Conservation (phyloP, 2,113 vertebrate species). For the Carassius carassius region DNA sequence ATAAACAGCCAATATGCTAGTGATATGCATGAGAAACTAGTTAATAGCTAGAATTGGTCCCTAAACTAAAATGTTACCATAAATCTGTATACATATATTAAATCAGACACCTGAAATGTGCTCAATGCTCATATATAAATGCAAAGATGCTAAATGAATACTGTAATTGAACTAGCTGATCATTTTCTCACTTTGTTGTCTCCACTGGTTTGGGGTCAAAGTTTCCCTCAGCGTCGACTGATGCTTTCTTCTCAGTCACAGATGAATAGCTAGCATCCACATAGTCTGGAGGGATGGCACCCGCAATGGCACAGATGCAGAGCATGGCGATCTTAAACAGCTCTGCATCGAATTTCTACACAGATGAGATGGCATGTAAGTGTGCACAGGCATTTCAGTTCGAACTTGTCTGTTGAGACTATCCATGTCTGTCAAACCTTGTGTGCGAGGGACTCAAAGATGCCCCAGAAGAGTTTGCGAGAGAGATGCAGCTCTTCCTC, state of each 20-base stretch:
- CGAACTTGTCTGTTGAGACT: background rate
- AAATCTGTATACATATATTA: background rate
- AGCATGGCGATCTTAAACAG: conserved; percentile 92
- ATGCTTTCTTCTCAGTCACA: conserved; percentile 87
- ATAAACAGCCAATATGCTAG: too few relatives aligned
- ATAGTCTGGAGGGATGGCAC: conserved; percentile 91
- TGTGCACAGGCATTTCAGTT: too few relatives aligned
- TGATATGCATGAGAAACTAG: too few relatives aligned
- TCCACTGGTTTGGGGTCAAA: conserved; percentile 93
- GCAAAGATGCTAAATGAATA: background rate
- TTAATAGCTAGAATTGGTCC: too few relatives aligned
- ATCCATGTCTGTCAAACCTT: conserved; percentile 74
- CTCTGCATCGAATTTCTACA: conserved; percentile 86
- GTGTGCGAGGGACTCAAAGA: conserved; percentile 90
- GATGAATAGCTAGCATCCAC: conserved; percentile 89
- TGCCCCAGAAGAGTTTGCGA: conserved; percentile 94
- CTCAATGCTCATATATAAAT: background rate
- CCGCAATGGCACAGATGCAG: conserved; percentile 89
- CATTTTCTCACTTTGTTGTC: conserved; percentile 84
- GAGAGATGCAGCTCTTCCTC: conserved; percentile 94
- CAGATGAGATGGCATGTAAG: conserved; percentile 11
- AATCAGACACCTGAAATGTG: background rate
- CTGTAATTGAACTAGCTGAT: background rate
- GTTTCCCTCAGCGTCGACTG: conserved; percentile 92
- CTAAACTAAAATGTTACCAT: too few relatives aligned